Percentiles rank a stretch among this genome's conserved stretches.
Evolutionary conservation across 2,113 vertebrate genomes (phyloP).

Genomic region (Dasyprocta punctata): DNA sequence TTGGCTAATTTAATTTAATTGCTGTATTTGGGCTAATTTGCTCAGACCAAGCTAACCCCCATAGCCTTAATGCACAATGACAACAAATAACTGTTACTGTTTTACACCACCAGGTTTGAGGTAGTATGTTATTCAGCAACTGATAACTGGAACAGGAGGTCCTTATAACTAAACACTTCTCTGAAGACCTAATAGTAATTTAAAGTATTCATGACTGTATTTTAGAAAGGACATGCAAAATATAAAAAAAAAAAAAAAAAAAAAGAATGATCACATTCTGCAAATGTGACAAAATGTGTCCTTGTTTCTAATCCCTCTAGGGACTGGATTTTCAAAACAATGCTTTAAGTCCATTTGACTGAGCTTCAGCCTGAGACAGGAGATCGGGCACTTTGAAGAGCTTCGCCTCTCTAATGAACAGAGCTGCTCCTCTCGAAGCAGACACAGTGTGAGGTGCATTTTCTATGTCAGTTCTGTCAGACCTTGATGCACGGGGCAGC

Average conservation of each 20-base stretch:
- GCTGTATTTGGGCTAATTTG: too few relatives aligned
- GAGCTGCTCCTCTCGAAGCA: background rate
- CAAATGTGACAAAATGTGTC: background rate
- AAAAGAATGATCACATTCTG: background rate
- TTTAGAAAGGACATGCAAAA: background rate
- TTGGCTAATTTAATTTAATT: background rate
- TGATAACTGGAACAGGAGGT: background rate
- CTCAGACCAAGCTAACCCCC: background rate
- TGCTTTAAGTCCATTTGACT: background rate
- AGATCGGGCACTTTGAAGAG: background rate
- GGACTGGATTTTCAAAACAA: conserved; percentile 35
- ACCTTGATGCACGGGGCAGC: background rate
- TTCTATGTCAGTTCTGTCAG: conserved; percentile 44
- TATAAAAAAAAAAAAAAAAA: conserved; percentile 1
- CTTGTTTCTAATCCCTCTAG: background rate
- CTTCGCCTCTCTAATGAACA: background rate
- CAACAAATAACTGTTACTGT: background rate
- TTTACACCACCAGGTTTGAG: background rate
- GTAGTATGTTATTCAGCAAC: background rate
- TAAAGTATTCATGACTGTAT: background rate
- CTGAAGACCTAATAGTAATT: background rate
- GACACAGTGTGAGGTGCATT: background rate
- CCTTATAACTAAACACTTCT: background rate
- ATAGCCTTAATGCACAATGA: background rate
- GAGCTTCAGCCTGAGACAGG: background rate